Conservation (phyloP, 2,888 invertebrate genomes). For the Exocentrus adspersus region DNA sequence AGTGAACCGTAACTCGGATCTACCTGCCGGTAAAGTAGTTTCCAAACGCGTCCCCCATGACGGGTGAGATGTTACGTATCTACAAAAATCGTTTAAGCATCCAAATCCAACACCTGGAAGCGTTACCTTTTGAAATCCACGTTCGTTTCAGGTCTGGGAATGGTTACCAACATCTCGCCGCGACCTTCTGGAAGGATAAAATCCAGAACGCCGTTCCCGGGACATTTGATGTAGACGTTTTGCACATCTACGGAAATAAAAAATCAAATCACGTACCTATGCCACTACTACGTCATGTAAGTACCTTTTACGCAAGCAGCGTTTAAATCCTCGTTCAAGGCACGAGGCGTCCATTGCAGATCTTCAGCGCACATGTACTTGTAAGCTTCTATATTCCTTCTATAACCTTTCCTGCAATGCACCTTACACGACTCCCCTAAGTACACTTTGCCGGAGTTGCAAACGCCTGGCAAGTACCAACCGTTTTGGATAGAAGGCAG, state of each 20-base stretch:
- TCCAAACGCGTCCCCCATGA: slow-evolving; percentile 71
- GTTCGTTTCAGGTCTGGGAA: slow-evolving; percentile 71
- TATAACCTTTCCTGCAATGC: slow-evolving; percentile 65
- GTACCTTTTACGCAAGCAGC: slow-evolving; percentile 54
- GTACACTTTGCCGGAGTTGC: slow-evolving; percentile 63
- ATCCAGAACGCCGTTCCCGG: slow-evolving; percentile 66
- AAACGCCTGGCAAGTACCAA: slow-evolving; percentile 65
- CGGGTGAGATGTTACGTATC: slow-evolving; percentile 70
- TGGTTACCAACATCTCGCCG: slow-evolving; percentile 63
- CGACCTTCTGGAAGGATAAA: slow-evolving; percentile 67
- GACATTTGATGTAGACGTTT: slow-evolving; percentile 72
- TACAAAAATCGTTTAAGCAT: slow-evolving; percentile 56
- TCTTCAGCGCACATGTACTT: slow-evolving; percentile 51
- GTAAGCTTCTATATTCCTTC: slow-evolving; percentile 50
- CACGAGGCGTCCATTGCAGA: slow-evolving; percentile 52
- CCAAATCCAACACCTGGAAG: neutral
- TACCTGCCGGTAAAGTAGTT: slow-evolving; percentile 69
- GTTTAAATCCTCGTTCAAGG: slow-evolving; percentile 39
- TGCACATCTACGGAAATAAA: slow-evolving; percentile 56
- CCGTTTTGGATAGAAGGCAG: slow-evolving; percentile 65
- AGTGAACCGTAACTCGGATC: slow-evolving; percentile 69
- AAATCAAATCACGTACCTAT: neutral
- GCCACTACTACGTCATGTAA: neutral
- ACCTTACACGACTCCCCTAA: slow-evolving; percentile 65
- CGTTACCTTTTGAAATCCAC: slow-evolving; percentile 66